phyloP scores from a whole-genome alignment of 1,140 invertebrate species.

The Tenebrio molitor region DNA sequence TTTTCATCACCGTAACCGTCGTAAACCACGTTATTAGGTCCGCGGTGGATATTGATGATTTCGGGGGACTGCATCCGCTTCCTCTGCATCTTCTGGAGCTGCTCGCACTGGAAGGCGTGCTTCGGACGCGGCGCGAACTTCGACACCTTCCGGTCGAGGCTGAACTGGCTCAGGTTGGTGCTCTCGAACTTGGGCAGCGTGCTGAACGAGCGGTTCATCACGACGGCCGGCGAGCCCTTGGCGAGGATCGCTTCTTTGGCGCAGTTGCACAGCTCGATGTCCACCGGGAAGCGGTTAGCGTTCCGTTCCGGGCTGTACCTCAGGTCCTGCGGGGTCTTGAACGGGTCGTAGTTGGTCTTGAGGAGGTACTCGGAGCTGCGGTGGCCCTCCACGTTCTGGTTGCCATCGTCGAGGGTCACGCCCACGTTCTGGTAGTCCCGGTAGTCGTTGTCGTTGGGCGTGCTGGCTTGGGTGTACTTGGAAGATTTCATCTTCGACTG shows the following conservation, averaged over 20 bases:
- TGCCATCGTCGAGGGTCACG: conserved; percentile 55
- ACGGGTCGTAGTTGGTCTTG: conserved; percentile 55
- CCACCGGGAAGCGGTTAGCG: conserved; percentile 50
- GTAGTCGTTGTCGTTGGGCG: conserved; percentile 61
- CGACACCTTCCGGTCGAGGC: conserved; percentile 57
- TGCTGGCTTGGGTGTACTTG: conserved; percentile 63
- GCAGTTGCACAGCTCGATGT: conserved; percentile 61
- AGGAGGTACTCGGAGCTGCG: conserved; percentile 59
- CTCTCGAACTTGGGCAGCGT: conserved; percentile 58
- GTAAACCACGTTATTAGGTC: conserved; percentile 58
- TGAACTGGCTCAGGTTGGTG: conserved; percentile 58
- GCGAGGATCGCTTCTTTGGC: conserved; percentile 52
- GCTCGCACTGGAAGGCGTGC: conserved; percentile 59
- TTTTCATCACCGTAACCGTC: conserved; percentile 58
- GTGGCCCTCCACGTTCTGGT: conserved; percentile 52
- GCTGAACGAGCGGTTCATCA: conserved; percentile 58
- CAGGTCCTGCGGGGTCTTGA: conserved; percentile 49
- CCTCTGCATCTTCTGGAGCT: conserved; percentile 59
- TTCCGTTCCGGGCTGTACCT: conserved; percentile 43
- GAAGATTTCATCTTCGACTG: conserved; percentile 59
- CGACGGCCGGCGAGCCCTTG: conserved; percentile 37
- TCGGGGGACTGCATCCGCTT: conserved; percentile 63
- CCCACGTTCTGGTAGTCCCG: conserved; percentile 61
- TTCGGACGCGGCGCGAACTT: conserved; percentile 51
- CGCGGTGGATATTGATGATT: conserved; percentile 64